A percentile compares a stretch with the other conserved stretches of the same genome.
These are phyloP conservation scores for Sula dactylatra DNA, from an alignment of 2,113 vertebrate species.

Conservation along the genomic window DNA sequence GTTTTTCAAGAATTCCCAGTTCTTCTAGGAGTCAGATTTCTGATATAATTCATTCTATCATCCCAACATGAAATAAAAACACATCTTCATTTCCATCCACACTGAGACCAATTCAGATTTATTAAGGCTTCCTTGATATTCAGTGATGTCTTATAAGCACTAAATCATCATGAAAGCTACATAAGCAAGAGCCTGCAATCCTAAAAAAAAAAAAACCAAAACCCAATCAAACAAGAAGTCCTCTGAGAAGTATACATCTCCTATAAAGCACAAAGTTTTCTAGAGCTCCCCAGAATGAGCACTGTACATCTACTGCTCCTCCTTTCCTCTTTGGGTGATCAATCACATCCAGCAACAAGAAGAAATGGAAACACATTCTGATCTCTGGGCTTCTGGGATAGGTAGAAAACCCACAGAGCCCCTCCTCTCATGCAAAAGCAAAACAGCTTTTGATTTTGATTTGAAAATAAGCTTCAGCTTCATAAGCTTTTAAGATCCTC, in stretches of 20 bases:
- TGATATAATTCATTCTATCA: slow-evolving; percentile 52
- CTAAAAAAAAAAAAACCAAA: background rate
- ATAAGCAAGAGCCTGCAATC: background rate
- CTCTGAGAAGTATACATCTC: slow-evolving; percentile 43
- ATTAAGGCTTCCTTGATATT: slow-evolving; percentile 61
- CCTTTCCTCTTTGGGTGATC: slow-evolving; percentile 1
- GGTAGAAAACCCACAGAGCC: background rate
- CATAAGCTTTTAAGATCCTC: background rate
- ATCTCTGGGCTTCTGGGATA: background rate
- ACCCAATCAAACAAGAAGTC: slow-evolving; percentile 29
- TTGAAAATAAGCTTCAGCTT: background rate
- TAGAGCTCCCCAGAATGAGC: background rate
- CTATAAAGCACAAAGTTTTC: slow-evolving; percentile 1
- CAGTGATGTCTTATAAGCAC: slow-evolving; percentile 40
- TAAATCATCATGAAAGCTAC: slow-evolving; percentile 49
- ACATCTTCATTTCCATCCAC: slow-evolving; percentile 63
- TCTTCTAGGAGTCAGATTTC: slow-evolving; percentile 35
- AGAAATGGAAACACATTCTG: background rate
- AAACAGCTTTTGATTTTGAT: background rate
- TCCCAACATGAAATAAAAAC: slow-evolving; percentile 51
- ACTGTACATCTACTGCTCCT: background rate
- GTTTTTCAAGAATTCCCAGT: slow-evolving; percentile 38
- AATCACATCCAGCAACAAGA: slow-evolving; percentile 6
- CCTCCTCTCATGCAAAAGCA: background rate
- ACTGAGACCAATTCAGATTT: slow-evolving; percentile 68